Conservation (phyloP, 2,888 invertebrate genomes). For the Latheticus oryzae region DNA sequence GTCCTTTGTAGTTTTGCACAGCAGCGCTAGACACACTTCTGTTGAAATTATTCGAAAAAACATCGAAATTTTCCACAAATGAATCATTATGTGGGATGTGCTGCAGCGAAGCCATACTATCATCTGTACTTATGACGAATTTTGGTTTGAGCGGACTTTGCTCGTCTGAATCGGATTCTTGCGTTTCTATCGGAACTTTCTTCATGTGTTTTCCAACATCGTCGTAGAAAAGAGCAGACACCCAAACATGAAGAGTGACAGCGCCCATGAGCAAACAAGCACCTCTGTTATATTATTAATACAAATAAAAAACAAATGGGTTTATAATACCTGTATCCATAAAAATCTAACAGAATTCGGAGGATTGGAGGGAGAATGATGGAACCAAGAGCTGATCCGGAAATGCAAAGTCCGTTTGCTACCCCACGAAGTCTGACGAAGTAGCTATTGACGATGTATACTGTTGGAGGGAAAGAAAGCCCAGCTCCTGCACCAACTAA, state of each 20-base stretch:
- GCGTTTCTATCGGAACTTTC: slow-evolving; percentile 67
- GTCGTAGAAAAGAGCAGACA: slow-evolving; percentile 85
- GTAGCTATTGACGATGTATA: slow-evolving; percentile 90
- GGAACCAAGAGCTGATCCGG: slow-evolving; percentile 87
- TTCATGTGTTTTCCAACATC: slow-evolving; percentile 86
- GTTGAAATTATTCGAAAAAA: slow-evolving; percentile 67
- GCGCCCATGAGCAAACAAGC: slow-evolving; percentile 86
- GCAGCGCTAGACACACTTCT: slow-evolving; percentile 80
- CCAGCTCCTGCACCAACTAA: slow-evolving; percentile 88
- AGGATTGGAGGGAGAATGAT: slow-evolving; percentile 86
- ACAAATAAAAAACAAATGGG: neutral
- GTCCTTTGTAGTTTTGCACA: slow-evolving; percentile 68
- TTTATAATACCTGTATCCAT: slow-evolving; percentile 76
- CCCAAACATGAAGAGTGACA: slow-evolving; percentile 85
- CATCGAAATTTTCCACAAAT: slow-evolving; percentile 58
- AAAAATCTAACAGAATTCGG: slow-evolving; percentile 76
- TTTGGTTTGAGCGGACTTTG: slow-evolving; percentile 59
- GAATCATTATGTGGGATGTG: slow-evolving; percentile 61
- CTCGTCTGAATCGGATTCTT: slow-evolving; percentile 53
- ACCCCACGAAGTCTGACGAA: slow-evolving; percentile 82
- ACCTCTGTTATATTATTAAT: slow-evolving; percentile 69
- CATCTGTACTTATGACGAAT: slow-evolving; percentile 62
- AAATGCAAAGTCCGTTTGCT: slow-evolving; percentile 90
- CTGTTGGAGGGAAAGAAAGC: slow-evolving; percentile 87
- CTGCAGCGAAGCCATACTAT: slow-evolving; percentile 59